Evolutionary conservation across 2,888 invertebrate species (phyloP).

Genomic region (Drosophila merina): DNA sequence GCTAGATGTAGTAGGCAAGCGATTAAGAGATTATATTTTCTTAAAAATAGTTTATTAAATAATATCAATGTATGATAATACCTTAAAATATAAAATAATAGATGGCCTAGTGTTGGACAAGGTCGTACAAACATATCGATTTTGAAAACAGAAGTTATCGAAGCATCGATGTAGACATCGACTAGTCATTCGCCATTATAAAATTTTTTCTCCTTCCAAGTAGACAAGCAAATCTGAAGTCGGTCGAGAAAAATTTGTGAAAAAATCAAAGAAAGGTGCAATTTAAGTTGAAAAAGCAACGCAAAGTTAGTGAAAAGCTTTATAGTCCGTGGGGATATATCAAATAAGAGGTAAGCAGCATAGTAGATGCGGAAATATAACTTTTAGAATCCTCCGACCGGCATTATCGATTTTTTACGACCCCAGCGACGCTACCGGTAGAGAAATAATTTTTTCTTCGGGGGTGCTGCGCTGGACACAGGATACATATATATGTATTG

Average conservation of each 20-base stretch:
- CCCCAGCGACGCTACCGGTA: slow-evolving; percentile 4
- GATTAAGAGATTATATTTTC: too few relatives aligned
- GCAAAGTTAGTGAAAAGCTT: not conserved
- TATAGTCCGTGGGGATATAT: not conserved
- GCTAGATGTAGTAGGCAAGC: too few relatives aligned
- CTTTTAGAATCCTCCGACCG: not conserved
- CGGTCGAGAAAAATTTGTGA: not conserved
- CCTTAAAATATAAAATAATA: not conserved
- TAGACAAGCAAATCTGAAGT: not conserved
- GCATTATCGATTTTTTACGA: slow-evolving; percentile 10
- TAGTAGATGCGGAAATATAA: not conserved
- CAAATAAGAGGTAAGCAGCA: not conserved
- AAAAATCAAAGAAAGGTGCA: not conserved
- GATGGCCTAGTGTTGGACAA: not conserved
- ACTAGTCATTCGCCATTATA: not conserved
- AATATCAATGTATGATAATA: not conserved
- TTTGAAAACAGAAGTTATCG: not conserved
- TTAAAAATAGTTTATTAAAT: not conserved
- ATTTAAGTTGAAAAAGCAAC: not conserved
- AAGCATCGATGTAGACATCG: not conserved
- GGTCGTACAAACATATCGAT: not conserved
- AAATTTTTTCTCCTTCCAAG: slow-evolving; percentile 1
- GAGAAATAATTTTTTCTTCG: not conserved
- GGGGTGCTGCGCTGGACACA: slow-evolving; percentile 11
- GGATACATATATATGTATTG: not conserved